These are phyloP conservation scores for Cuculus canorus DNA, from an alignment of 2,797 vertebrate species.

Conservation along the genomic window DNA sequence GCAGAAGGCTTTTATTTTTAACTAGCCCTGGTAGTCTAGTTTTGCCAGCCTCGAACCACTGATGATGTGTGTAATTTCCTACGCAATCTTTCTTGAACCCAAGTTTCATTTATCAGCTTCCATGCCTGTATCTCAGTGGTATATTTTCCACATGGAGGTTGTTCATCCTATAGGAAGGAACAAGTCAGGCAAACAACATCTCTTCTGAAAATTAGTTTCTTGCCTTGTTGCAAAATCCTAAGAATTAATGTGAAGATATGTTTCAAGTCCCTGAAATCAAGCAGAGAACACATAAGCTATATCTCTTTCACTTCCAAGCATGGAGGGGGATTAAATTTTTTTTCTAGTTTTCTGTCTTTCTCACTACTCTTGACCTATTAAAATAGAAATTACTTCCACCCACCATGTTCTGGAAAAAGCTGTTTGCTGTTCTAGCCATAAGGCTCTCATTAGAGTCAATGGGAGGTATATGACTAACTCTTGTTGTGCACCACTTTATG, in stretches of 20 bases:
- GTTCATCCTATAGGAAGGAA: not conserved
- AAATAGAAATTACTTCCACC: slow-evolving; percentile 58
- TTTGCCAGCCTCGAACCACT: not conserved
- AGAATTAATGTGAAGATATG: not conserved
- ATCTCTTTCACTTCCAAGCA: not conserved
- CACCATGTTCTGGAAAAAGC: slow-evolving; percentile 61
- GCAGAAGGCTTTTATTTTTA: not conserved
- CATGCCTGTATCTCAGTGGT: not conserved
- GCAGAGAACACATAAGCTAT: not conserved
- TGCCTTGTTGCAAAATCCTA: not conserved
- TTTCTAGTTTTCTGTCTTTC: slow-evolving; percentile 16
- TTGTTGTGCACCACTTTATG: not conserved
- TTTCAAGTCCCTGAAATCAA: not conserved
- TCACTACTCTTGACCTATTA: not conserved
- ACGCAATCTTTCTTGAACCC: not conserved
- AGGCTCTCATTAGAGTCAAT: slow-evolving; percentile 61
- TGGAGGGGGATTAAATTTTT: not conserved
- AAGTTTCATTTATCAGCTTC: not conserved
- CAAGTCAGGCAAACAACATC: not conserved
- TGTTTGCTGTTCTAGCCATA: slow-evolving; percentile 32
- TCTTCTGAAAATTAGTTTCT: not conserved
- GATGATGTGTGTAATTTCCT: accelerated
- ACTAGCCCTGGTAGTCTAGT: not conserved
- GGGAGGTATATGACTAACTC: slow-evolving; percentile 50
- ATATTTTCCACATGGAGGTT: not conserved